Percentiles rank a stretch among this genome's conserved stretches.
Conservation (phyloP, 2,113 vertebrate species). For the Myotis yumanensis region DNA sequence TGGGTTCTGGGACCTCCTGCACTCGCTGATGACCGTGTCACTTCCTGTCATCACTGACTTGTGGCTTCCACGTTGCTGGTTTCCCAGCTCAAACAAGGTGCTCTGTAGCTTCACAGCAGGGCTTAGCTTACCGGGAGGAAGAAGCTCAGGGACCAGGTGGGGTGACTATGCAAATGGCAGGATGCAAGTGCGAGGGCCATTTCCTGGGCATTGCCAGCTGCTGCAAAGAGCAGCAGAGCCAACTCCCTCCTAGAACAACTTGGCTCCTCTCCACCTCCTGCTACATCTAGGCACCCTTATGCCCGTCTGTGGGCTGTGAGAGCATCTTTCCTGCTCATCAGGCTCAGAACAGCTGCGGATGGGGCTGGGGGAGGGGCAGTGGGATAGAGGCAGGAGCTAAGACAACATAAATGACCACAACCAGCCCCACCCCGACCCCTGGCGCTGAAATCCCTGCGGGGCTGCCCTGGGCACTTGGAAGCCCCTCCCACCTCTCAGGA, state of each 20-base stretch:
- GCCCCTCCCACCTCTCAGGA: background rate
- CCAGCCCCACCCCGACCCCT: background rate
- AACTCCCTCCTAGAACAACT: background rate
- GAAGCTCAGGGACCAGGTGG: background rate
- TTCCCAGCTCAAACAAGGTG: background rate
- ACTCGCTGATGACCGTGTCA: background rate
- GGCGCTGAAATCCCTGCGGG: no score
- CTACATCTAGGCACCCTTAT: background rate
- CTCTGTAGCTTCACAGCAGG: background rate
- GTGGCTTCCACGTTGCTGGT: background rate
- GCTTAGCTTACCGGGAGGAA: background rate
- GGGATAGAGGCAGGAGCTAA: no score
- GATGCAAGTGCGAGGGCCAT: background rate
- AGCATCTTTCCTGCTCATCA: background rate
- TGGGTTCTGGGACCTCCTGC: accelerated
- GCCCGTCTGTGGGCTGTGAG: background rate
- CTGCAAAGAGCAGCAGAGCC: background rate
- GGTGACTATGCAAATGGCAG: background rate
- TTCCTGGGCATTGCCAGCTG: background rate
- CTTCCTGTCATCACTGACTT: background rate
- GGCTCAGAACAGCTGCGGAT: background rate
- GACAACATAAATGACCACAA: no score
- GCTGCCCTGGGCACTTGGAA: background rate
- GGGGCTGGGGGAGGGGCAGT: no score
- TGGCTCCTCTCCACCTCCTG: background rate